These are phyloP conservation scores for Micromussa lordhowensis DNA, from an alignment of 92 coral and sea anemone genomes.

Conservation along the genomic window DNA sequence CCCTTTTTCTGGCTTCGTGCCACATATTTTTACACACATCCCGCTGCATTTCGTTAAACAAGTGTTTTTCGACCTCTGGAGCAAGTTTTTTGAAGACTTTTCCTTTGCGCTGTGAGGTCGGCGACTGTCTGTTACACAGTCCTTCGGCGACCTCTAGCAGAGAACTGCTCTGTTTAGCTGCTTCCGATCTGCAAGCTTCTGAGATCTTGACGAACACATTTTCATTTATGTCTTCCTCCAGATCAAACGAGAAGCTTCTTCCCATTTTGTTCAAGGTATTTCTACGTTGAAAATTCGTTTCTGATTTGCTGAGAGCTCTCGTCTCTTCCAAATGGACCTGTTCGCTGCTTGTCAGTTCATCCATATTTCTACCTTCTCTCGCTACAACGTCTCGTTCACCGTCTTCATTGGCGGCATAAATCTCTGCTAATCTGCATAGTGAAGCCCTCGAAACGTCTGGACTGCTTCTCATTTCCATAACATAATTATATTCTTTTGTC, in stretches of 20 bases:
- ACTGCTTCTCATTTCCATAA: conserved; percentile 37
- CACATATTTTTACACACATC: conserved; percentile 82
- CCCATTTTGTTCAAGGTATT: conserved; percentile 36
- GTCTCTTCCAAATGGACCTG: conserved; percentile 45
- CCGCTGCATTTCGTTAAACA: conserved; percentile 75
- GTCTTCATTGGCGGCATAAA: neutral
- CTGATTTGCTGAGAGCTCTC: conserved; percentile 10
- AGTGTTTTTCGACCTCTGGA: conserved; percentile 80
- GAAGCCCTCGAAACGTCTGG: conserved; percentile 16
- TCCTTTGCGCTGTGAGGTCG: conserved; percentile 73
- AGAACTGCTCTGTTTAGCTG: conserved; percentile 70
- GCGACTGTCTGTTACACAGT: conserved; percentile 68
- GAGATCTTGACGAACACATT: conserved; percentile 54
- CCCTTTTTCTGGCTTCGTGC: conserved; percentile 71
- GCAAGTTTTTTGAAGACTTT: conserved; percentile 82
- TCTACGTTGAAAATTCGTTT: neutral
- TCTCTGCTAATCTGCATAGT: conserved; percentile 37
- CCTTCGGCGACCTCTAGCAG: conserved; percentile 70
- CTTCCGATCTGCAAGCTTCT: conserved; percentile 75
- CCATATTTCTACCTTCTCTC: neutral
- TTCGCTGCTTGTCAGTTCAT: conserved; percentile 53
- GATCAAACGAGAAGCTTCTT: conserved; percentile 31
- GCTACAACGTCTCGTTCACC: neutral
- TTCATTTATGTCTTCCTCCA: conserved; percentile 42
- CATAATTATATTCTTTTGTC: conserved; percentile 47